Base-by-base conservation (phyloP, 2,113 vertebrate species). In the Psilopogon haemacephalus region DNA sequence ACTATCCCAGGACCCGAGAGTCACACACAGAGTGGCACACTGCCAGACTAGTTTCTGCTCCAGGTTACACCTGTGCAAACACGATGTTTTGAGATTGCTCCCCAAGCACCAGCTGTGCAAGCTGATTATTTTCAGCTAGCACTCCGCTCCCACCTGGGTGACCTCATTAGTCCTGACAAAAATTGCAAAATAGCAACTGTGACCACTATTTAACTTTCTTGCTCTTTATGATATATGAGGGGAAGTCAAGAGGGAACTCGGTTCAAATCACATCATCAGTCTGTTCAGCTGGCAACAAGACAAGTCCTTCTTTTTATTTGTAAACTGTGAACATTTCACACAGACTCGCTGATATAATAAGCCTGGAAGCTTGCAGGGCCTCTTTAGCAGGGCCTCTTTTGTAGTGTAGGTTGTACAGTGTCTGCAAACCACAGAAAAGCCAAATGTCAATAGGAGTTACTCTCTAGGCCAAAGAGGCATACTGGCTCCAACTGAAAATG, bases 21-120 rank as follows among this genome's bases (percentile, higher is more conserved):
- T 58, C 74, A 30, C 59, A 12, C 23, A 15, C 30, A 10, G 79
- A 58, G 68, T 0, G 3, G 79, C 75, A 59, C 46, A 9, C 11
- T 35, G 91, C 82, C 89, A 94, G 84, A 28, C 38, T 83, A 73
- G 56, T 87, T 93, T 89, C 81, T 94, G 74, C 82, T 93, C 63
- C 52, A 35, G 84, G 71, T 90, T 80, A 83, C 96, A 96, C 96
- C 96, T 96, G 96, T 95, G 95, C 91, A 95, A 96, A 96, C 81
- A 93, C 0, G 0, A 8, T 64, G 85, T 32, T 85, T 87, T 63
- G 84, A 85, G 84, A 77, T 48, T 76, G 60, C 21, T 94, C 84
- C 91, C 89, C 71, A 67, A 74, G 86, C 42, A 56, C 91, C 96
- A 95, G 95, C 96, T 96, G 94, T 94, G 75, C 89, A 94, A 96